Base-by-base conservation (phyloP, 1,140 invertebrate genomes). In the Anoplophora glabripennis region DNA sequence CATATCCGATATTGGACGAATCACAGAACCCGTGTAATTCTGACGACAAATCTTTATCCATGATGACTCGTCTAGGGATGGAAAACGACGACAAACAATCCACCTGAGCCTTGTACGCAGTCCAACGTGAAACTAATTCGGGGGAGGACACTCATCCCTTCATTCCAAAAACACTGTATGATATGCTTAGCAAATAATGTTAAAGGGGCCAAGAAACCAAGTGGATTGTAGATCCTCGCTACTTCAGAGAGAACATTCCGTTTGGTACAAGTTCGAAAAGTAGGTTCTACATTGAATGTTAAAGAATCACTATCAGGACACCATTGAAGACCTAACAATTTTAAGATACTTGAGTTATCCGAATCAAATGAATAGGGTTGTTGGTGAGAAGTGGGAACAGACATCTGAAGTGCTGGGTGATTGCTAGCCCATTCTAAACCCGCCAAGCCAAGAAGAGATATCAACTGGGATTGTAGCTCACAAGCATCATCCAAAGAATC, bases 381-480 rank as follows among this genome's bases (percentile, higher is more conserved):
- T 36, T 10, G 53, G 46, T 18, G 33, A 36, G 12, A 46, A 33
- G 7, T 34, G 9, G 9, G 47, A 36, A 4, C 35, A 11, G 9
- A 28, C 21, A 35, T 49, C 37, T 53, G 45, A 8, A 57, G 11
- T 14, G 7, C n/a, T 33, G 12, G 4, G 46, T 21, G 38, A 48
- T 63, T 63, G 8, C 46, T 58, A 35, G 28, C 37, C 42, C 49
- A 63, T 47, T 15, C 9, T 28, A 63, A 63, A 21, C 40, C 10
- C 11, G 33, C 61, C 11, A 41, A 53, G n/a, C 37, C 44, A 46
- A 63, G 40, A 8, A 62, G 51, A 1, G 3, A 41, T 5, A 28
- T 48, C 5, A 62, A 18, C 36, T 62, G 11, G n/a, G 51, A 12
- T 40, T 40, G 44, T 10, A 61, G 14, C 7, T 15, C n/a, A 15